Conservation (phyloP, 2,888 invertebrate genomes). For the Koerneria pararmatus region DNA sequence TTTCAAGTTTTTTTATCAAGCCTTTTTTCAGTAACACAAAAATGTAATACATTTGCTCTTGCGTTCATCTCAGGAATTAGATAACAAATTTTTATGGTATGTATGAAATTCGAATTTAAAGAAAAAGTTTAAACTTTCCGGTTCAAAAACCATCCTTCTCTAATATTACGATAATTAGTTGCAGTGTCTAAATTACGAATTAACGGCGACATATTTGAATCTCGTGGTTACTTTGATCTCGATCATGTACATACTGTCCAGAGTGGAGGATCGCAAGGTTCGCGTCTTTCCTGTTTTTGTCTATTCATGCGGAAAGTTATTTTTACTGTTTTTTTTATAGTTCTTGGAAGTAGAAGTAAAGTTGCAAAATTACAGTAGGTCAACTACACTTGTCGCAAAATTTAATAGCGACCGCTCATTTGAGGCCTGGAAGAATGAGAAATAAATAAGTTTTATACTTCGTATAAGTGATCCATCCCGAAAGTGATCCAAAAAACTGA, state of each 20-base stretch:
- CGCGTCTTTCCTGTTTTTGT: conserved; percentile 64
- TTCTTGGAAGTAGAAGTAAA: conserved; percentile 79
- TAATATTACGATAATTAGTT: conserved; percentile 17
- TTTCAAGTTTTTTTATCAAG: no score
- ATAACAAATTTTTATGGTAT: background rate
- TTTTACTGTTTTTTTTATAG: background rate
- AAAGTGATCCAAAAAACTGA: no score
- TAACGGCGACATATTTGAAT: conserved; percentile 91
- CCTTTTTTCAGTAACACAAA: no score
- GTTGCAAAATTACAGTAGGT: conserved; percentile 84
- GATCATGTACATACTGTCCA: conserved; percentile 91
- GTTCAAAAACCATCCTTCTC: background rate
- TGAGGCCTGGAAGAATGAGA: no score
- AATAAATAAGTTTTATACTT: no score
- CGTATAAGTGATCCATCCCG: no score
- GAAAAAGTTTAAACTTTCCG: background rate
- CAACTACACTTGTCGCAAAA: no score
- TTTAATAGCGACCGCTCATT: no score
- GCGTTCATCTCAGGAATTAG: no score
- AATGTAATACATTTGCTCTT: no score
- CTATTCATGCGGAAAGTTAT: background rate
- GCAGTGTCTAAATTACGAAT: conserved; percentile 83
- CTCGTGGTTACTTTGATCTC: conserved; percentile 88
- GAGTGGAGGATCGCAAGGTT: conserved; percentile 95
- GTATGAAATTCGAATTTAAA: background rate